Base-by-base conservation (phyloP, 2,888 invertebrate genomes). In the Dexiosoma caninum region DNA sequence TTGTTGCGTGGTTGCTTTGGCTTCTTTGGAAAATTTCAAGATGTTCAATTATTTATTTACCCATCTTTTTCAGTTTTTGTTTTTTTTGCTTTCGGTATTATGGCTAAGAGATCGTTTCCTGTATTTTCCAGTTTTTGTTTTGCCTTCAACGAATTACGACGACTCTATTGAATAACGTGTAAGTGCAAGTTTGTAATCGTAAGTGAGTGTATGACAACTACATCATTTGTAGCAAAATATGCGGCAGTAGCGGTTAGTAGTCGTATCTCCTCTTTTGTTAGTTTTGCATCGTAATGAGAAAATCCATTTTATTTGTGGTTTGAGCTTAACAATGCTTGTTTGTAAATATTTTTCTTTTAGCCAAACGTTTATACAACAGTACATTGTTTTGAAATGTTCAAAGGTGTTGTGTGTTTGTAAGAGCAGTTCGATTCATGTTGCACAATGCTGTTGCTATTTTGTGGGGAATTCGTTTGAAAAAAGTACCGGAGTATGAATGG, bases 101-200 rank as follows among this genome's bases (percentile, higher is more conserved):
- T 55, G 37, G 62, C 42, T 40, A 66, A 37, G 42, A 51, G 78
- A 53, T 72, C 69, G 82, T 83, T 84, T 84, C 84, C 84, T 84
- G 84, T 70, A 84, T 81, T 77, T 74, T 74, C 42, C 62, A 46
- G 49, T 60, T 69, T 72, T 40, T 49, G 42, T 55, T 44, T 64
- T 44, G 19, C 16, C 9, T 40, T 21, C 32, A 7, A 40, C 32
- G 19, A 21, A 42, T 55, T 51, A 60, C 57, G 57, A 35, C 49
- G 32, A 57, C 37, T 40, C 49, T 78, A 77, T 81, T 77, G 81
- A 72, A 81, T 81, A 77, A 81, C 64, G 55, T 44, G 46, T 49
- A 53, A 66, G 46, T 78, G 19, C 57, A 66, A 71, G 72, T 71
- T 62, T 51, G 21, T 49, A 59, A 30, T 37, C 55, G 32, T n/a